Percentiles rank a stretch among this genome's conserved stretches.
phyloP scores from a whole-genome alignment of 2,797 vertebrate species.

The Poeciliopsis presidionis region DNA sequence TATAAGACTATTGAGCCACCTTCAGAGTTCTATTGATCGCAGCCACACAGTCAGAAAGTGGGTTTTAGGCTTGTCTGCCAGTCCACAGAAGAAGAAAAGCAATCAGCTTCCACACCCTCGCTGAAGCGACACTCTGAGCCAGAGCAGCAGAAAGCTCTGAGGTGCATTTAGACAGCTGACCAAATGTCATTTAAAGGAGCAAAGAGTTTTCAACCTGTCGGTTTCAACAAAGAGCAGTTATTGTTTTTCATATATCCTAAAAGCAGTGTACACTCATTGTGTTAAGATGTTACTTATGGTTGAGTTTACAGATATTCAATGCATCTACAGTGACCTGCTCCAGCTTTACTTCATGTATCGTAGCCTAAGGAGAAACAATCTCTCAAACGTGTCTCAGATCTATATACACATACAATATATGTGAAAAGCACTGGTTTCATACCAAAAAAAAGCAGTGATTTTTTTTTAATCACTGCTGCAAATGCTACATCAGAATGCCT shows the following conservation, averaged over 20 bases:
- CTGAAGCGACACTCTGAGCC: conserved; percentile 36
- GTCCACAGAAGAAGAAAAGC: conserved; percentile 39
- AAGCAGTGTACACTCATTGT: conserved; percentile 40
- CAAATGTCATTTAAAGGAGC: conserved; percentile 53
- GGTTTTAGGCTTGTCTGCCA: conserved; percentile 21
- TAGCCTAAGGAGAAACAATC: background rate
- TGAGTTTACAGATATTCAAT: conserved; percentile 29
- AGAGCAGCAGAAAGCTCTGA: conserved; percentile 47
- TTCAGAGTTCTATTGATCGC: conserved; percentile 32
- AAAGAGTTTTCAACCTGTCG: conserved; percentile 57
- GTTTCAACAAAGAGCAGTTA: conserved; percentile 57
- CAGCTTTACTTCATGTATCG: background rate
- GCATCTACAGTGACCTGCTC: conserved; percentile 7
- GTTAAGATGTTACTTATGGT: conserved; percentile 10
- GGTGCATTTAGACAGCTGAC: conserved; percentile 57
- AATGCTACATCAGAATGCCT: background rate
- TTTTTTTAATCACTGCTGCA: background rate
- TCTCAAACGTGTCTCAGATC: background rate
- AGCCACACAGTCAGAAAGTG: conserved; percentile 33
- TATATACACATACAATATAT: background rate
- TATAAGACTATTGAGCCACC: conserved; percentile 40
- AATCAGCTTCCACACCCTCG: conserved; percentile 51
- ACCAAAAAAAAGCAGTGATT: too few relatives aligned
- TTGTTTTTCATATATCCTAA: conserved; percentile 47
- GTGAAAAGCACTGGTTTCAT: background rate